These are phyloP conservation scores for Aviceda subcristata DNA, from an alignment of 2,113 vertebrate species.

Conservation along the genomic window DNA sequence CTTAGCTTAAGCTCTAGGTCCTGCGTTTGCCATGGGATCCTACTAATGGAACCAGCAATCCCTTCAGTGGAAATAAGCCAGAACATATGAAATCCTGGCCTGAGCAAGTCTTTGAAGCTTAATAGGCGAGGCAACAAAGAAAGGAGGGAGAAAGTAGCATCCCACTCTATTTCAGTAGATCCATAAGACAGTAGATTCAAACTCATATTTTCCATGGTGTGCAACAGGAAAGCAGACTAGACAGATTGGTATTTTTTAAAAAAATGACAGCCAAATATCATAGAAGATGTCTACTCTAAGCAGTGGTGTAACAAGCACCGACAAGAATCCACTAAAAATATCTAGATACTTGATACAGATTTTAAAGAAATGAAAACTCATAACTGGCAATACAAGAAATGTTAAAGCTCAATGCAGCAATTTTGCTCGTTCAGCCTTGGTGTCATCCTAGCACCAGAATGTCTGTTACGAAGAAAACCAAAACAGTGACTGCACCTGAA, in stretches of 20 bases:
- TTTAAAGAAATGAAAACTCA: not conserved
- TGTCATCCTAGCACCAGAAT: not conserved
- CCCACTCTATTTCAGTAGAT: not conserved
- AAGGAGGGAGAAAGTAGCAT: not conserved
- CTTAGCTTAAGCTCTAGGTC: not conserved
- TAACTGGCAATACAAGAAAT: not conserved
- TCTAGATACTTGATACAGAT: not conserved
- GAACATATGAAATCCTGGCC: not conserved
- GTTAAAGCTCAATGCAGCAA: not conserved
- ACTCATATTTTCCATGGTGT: accelerated
- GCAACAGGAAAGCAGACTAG: not conserved
- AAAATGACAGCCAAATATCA: not conserved
- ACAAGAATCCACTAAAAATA: not conserved
- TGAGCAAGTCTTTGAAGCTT: not conserved
- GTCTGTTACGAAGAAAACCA: not conserved
- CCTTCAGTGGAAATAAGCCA: not conserved
- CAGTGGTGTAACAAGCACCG: not conserved
- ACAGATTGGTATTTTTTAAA: not conserved
- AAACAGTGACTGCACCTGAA: not conserved
- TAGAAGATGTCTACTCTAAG: not conserved
- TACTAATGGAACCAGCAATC: not conserved
- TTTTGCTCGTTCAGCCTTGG: not conserved
- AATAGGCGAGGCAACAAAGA: not conserved
- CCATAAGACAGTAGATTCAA: not conserved
- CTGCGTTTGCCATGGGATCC: not conserved